phyloP scores from a whole-genome alignment of 1,140 invertebrate species.

The Leptestheria dahalacensis region DNA sequence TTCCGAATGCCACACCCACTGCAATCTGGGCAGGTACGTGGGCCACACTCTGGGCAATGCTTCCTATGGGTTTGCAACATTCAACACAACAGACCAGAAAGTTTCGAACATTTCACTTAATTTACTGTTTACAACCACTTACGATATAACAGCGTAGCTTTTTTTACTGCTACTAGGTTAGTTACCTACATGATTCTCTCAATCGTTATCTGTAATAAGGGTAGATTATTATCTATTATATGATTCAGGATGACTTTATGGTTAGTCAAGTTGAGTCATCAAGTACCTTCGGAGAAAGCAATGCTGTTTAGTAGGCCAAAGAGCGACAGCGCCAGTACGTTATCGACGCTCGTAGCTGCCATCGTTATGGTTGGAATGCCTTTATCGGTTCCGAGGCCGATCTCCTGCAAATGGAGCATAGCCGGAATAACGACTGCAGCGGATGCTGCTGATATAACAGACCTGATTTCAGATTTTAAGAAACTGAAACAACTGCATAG shows the following conservation, averaged over 20 bases:
- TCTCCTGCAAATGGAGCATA: conserved; percentile 60
- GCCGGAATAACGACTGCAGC: conserved; percentile 92
- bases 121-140: too few species aligned
- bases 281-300: conserved; percentile 53
- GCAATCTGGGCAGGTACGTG: conserved; percentile 27
- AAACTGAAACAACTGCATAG: too few species aligned
- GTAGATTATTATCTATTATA: not conserved
- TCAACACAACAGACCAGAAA: too few species aligned
- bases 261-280: conserved; percentile 6
- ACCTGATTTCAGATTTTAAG: too few species aligned
- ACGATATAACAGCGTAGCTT: too few species aligned
- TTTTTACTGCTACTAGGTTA: not conserved
- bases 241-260: not conserved
- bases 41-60: conserved; percentile 18
- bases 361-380: conserved; percentile 90
- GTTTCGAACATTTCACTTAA: conserved; percentile 3
- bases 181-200: not conserved
- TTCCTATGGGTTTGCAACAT: too few species aligned
- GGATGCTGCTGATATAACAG: conserved; percentile 77
- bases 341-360: conserved; percentile 76
- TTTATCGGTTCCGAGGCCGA: conserved; percentile 79
- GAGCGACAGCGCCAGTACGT: conserved; percentile 63
- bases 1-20: conserved; percentile 22
- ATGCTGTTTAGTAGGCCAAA: conserved; percentile 73
- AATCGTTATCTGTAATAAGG: not conserved